Percentiles rank a stretch among this genome's conserved stretches.
These are phyloP conservation scores for Aselliscus stoliczkanus DNA, from an alignment of 2,797 vertebrate species.

Conservation along the genomic window DNA sequence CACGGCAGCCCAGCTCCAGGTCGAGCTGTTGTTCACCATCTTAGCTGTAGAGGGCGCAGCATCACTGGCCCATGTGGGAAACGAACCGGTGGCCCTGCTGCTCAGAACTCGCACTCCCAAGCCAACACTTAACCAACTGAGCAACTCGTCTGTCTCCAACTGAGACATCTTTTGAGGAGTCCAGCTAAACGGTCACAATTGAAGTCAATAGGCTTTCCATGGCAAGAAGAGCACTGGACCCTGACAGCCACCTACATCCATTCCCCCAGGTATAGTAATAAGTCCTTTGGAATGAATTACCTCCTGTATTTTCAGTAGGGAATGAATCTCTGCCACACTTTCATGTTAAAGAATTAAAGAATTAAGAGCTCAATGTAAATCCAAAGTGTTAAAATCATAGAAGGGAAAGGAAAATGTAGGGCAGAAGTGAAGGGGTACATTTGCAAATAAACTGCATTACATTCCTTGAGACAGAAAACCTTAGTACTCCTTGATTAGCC, in stretches of 20 bases:
- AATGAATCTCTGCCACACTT: background rate
- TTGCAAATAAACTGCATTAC: slow-evolving; percentile 26
- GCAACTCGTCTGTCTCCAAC: background rate
- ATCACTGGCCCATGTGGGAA: no score
- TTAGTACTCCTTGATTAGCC: background rate
- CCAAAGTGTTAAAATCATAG: slow-evolving; percentile 29
- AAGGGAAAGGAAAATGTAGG: background rate
- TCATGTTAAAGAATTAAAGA: slow-evolving; percentile 13
- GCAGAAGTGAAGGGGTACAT: slow-evolving; percentile 6
- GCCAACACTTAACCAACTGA: no score
- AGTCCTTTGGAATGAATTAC: background rate
- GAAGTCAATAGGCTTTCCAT: slow-evolving; percentile 45
- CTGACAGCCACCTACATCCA: background rate
- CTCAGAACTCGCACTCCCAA: no score
- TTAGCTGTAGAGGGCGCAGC: no score
- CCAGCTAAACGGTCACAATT: slow-evolving; percentile 42
- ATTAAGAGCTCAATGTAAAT: background rate
- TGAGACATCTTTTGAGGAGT: slow-evolving; percentile 27
- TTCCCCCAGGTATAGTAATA: background rate
- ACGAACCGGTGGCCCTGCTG: no score
- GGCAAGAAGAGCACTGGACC: slow-evolving; percentile 17
- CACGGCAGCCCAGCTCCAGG: no score
- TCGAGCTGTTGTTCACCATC: no score
- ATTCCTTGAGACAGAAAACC: background rate
- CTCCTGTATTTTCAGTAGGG: background rate